Evolutionary conservation across 2,113 vertebrate genomes (phyloP).

Genomic region (Paradisaea rubra): DNA sequence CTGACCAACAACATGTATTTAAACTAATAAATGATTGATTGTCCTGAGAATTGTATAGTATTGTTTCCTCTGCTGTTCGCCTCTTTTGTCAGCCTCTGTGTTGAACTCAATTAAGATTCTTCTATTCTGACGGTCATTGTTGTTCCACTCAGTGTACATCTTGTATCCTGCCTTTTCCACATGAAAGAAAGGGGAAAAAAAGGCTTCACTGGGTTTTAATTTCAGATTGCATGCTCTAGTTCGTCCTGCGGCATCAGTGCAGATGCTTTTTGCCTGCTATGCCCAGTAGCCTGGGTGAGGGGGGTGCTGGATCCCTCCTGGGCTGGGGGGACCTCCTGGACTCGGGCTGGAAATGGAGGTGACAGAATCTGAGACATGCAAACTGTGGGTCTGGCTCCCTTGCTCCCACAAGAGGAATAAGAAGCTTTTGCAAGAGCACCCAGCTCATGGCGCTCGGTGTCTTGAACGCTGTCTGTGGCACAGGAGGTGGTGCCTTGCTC

Average conservation of each 20-base stretch:
- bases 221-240: background rate
- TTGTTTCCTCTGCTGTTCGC: constrained; percentile 48
- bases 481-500: background rate
- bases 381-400: background rate
- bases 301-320: background rate
- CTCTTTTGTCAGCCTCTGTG: constrained; percentile 49
- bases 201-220: background rate
- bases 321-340: background rate
- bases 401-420: background rate
- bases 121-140: constrained; percentile 42
- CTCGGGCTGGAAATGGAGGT: constrained; percentile 22
- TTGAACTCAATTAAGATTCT: constrained; percentile 57
- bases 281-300: background rate
- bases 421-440: background rate
- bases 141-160: constrained; percentile 30
- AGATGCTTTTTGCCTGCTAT: background rate
- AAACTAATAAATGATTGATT: constrained; percentile 59
- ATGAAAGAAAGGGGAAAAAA: background rate
- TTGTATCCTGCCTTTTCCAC: constrained; percentile 41
- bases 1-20: constrained; percentile 22
- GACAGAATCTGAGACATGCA: background rate
- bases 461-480: background rate
- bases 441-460: accelerated
- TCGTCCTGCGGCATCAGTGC: background rate
- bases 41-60: constrained; percentile 46